A percentile compares a stretch with the other conserved stretches of the same genome.
Evolutionary conservation across 2,797 vertebrate genomes (phyloP).

Genomic region (Myiothlypis coronata): DNA sequence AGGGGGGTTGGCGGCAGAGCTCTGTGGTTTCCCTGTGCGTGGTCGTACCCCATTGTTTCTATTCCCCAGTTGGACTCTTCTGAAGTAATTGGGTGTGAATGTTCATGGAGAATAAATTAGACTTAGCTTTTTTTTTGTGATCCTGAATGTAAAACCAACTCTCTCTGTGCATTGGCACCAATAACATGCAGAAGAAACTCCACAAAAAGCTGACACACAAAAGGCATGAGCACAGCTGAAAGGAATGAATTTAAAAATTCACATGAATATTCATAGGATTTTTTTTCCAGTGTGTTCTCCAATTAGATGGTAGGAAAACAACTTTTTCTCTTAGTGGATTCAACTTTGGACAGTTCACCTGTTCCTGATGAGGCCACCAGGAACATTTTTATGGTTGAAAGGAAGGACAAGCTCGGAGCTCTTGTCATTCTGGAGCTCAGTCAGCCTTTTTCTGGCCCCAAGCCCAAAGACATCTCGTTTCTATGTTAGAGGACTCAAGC

Average conservation of each 20-base stretch:
- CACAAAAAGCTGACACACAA: constrained; percentile 35
- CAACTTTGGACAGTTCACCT: background rate
- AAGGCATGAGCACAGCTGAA: constrained; percentile 40
- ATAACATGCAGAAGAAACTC: background rate
- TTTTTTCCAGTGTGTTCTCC: background rate
- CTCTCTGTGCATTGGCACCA: constrained; percentile 11
- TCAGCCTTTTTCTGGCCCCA: background rate
- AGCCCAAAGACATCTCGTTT: background rate
- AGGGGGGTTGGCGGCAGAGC: background rate
- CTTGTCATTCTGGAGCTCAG: background rate
- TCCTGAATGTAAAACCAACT: constrained; percentile 21
- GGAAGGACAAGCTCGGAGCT: background rate
- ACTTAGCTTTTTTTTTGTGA: constrained; percentile 16
- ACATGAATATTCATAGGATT: constrained; percentile 38
- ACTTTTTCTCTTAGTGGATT: background rate
- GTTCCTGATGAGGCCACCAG: background rate
- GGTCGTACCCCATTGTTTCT: background rate
- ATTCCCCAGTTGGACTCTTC: constrained; percentile 19
- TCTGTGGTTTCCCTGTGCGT: background rate
- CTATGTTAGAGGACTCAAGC: background rate
- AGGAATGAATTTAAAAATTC: constrained; percentile 17
- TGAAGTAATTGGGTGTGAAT: constrained; percentile 47
- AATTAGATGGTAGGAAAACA: background rate
- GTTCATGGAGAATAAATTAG: constrained; percentile 42
- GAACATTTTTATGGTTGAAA: background rate